Conservation (phyloP, 1,140 invertebrate species). For the Eriosoma lanigerum region DNA sequence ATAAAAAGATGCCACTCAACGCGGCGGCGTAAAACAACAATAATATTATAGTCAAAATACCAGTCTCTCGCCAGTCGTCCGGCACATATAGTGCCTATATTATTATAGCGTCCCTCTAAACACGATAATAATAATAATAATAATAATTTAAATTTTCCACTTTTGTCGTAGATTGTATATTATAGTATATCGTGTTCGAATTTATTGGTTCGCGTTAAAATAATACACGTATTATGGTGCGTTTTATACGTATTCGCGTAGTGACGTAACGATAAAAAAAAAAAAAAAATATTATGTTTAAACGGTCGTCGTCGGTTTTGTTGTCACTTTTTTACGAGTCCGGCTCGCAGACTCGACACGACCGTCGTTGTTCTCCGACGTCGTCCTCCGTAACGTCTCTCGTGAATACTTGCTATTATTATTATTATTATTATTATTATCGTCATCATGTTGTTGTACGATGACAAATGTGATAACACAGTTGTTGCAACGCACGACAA, state of each 20-base stretch:
- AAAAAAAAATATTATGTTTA: constrained; percentile 16
- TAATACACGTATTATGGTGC: not conserved
- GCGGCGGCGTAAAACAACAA: not conserved
- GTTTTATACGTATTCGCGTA: not conserved
- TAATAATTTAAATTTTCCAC: no score
- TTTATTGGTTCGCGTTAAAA: not conserved
- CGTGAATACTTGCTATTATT: no score
- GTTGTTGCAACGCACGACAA: not conserved
- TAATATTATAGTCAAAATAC: no score
- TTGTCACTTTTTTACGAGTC: constrained; percentile 1
- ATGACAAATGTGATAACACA: constrained; percentile 22
- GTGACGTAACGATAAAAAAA: no score
- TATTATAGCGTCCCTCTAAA: not conserved
- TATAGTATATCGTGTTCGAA: no score
- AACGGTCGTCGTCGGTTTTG: not conserved
- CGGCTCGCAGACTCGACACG: not conserved
- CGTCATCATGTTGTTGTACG: not conserved
- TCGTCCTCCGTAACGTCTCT: no score
- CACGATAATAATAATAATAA: no score
- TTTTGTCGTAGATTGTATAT: no score
- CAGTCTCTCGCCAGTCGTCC: constrained; percentile 24
- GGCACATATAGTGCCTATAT: not conserved
- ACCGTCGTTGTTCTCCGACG: constrained; percentile 21
- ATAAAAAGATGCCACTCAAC: constrained; percentile 47
- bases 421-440: no score